A percentile compares a stretch with the other conserved stretches of the same genome.
phyloP scores from a whole-genome alignment of 1,140 invertebrate species.

The Anagrus nilaparvatae region DNA sequence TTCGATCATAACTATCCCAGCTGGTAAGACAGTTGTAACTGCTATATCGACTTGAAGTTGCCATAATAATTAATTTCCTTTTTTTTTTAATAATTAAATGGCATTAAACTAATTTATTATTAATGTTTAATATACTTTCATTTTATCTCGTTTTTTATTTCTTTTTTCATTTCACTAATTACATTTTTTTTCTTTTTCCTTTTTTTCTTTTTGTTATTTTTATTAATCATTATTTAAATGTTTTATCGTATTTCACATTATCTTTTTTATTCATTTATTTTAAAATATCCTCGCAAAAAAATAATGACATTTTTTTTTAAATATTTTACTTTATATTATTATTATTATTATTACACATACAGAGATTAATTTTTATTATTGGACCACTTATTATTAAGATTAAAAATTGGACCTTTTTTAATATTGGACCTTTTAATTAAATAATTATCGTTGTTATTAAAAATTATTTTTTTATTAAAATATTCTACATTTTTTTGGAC shows the following conservation, averaged over 20 bases:
- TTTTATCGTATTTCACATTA: too few relatives aligned
- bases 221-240: too few relatives aligned
- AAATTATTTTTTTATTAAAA: slow-evolving; percentile 23
- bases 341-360: too few relatives aligned
- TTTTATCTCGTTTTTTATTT: slow-evolving; percentile 3
- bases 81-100: slow-evolving; percentile 15
- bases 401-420: slow-evolving; percentile 12
- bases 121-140: slow-evolving; percentile 11
- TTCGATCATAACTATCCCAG: slow-evolving; percentile 81
- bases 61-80: slow-evolving; percentile 44
- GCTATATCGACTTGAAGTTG: slow-evolving; percentile 65
- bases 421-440: slow-evolving; percentile 7
- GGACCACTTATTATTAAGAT: too few relatives aligned
- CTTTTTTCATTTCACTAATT: slow-evolving; percentile 2
- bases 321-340: neutral
- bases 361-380: too few relatives aligned
- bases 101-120: slow-evolving; percentile 18
- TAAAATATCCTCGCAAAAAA: neutral
- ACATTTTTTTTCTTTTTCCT: too few relatives aligned
- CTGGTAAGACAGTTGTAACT: slow-evolving; percentile 79
- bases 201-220: too few relatives aligned
- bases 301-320: neutral
- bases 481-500: slow-evolving; percentile 44
- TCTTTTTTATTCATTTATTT: neutral
- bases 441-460: slow-evolving; percentile 2